These are phyloP conservation scores for Rhynchotus rufescens DNA, from an alignment of 2,797 vertebrate genomes.

Conservation along the genomic window DNA sequence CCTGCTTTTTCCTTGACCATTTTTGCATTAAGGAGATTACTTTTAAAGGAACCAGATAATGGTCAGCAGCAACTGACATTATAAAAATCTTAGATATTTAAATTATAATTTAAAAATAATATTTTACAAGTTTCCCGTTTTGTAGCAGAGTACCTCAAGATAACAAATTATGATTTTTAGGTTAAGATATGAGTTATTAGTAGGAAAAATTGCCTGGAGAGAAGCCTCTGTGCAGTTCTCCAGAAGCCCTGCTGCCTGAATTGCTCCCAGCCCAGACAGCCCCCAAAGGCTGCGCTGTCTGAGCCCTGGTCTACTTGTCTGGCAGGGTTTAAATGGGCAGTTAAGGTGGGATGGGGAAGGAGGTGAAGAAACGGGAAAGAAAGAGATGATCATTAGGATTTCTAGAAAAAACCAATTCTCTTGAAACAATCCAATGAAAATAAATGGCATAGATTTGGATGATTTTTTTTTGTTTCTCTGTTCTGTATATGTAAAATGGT, in stretches of 20 bases:
- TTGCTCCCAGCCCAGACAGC: neutral
- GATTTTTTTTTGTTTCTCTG: neutral
- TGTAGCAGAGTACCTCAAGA: neutral
- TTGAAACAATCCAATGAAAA: constrained; percentile 9
- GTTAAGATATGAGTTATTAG: neutral
- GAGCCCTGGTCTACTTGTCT: neutral
- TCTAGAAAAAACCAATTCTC: neutral
- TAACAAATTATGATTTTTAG: neutral
- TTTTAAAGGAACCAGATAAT: constrained; percentile 83
- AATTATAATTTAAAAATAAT: neutral
- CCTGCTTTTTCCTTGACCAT: constrained; percentile 60
- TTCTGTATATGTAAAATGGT: neutral
- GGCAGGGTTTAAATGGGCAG: neutral
- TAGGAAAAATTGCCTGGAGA: neutral
- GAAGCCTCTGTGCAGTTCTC: neutral
- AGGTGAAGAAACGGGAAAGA: neutral
- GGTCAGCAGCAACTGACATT: neutral
- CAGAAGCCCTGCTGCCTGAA: neutral
- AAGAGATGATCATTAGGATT: neutral
- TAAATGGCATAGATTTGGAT: neutral
- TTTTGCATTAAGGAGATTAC: constrained; percentile 78
- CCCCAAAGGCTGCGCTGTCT: neutral
- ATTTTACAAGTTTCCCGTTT: neutral
- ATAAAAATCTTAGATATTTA: neutral
- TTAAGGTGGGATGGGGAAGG: neutral